Evolutionary conservation across 2,113 vertebrate genomes (phyloP), one percentile per base, ranked within the genome.

Genomic region (Corydoras maculifer): DNA sequence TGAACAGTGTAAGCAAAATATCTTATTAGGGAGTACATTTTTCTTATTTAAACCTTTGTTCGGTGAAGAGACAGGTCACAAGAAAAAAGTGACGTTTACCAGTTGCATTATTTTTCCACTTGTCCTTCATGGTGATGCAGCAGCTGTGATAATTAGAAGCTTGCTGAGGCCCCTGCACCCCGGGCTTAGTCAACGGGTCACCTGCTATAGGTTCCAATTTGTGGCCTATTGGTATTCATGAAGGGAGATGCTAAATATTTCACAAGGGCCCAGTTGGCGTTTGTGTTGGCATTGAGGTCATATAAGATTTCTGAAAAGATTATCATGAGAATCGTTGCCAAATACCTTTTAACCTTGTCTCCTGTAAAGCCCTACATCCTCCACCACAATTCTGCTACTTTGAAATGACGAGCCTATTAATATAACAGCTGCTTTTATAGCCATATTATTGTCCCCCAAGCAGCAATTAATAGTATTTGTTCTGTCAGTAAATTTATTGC

Each of bases 131-230:
- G 80, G 69, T 86, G 90, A 86, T 86, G 88, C 75, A 78, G 88
- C 90, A 91, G 91, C 84, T 87, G 81, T 78, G 84, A 92, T 93
- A 97, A 98, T 97, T 97, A 94, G 97, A 92, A 2, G 82, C 88
- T 85, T 88, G 90, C 88, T 85, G 87, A 90, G 88, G 86, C 89
- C 88, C 88, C 88, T 84, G 84, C 84, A 72, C 87, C 92, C 90
- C 87, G 82, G 81, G 87, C 93, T 93, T 92, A 91, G 91, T 92
- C 89, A 87, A 88, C 86, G 88, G 93, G 95, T 98, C 94, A 95
- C 90, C 89, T 91, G 92, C 90, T 98, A 93, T 94, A 95, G 91
- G 91, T 93, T 96, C 91, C 95, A 94, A 97, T 98, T 98, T 98
- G 94, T 88, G 92, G 89, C 82, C 87, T 77, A 97, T 98, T 94